Evolutionary conservation across 2,797 vertebrate genomes (phyloP).

Genomic region (Acomys russatus): DNA sequence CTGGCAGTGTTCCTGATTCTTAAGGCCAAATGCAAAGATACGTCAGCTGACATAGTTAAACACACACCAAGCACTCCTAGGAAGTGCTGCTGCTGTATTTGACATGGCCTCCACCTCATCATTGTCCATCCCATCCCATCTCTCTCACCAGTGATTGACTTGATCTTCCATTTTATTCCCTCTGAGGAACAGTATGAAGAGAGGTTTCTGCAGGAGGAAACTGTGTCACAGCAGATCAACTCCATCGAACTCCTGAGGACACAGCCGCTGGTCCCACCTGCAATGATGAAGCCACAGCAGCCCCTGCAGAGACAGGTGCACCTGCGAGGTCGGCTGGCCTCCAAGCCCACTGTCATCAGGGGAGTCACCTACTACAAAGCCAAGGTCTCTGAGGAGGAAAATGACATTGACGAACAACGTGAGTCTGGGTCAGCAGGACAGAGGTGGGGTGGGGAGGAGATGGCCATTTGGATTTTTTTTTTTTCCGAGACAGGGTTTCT

Average conservation of each 20-base stretch:
- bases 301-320: constrained; percentile 85
- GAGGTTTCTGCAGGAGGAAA: constrained; percentile 90
- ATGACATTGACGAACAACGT: constrained; percentile 95
- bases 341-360: constrained; percentile 92
- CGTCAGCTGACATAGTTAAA: accelerated
- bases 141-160: not conserved
- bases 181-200: constrained; percentile 92
- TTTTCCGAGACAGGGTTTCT: no score
- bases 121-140: not conserved
- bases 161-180: not conserved
- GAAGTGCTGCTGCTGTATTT: not conserved
- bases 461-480: not conserved
- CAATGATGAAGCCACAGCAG: constrained; percentile 84
- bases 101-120: not conserved
- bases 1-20: not conserved
- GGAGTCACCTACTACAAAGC: constrained; percentile 98
- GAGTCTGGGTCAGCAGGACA: constrained; percentile 86
- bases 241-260: constrained; percentile 82
- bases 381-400: constrained; percentile 93
- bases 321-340: constrained; percentile 85
- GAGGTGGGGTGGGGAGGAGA: not conserved
- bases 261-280: constrained; percentile 80
- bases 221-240: constrained; percentile 88
- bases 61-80: accelerated
- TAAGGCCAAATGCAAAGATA: not conserved